Percentiles rank a stretch among this genome's conserved stretches.
Evolutionary conservation across 1,140 invertebrate genomes (phyloP).

Genomic region (Orussus abietinus): DNA sequence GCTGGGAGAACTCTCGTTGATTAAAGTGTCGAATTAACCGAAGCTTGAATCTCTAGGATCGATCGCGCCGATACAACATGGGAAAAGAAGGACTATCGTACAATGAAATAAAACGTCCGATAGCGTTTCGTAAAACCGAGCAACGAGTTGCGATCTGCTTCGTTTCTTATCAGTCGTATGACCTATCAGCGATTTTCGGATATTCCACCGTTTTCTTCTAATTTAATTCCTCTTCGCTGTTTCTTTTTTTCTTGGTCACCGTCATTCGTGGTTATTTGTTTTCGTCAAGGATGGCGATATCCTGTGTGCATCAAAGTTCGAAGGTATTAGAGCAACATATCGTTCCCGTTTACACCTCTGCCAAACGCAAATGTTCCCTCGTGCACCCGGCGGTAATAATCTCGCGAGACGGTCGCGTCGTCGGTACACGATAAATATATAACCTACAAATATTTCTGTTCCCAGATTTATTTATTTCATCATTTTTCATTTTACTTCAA

Average conservation of each 20-base stretch:
- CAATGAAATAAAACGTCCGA: too few species aligned
- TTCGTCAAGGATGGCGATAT: too few species aligned
- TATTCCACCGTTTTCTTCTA: too few species aligned
- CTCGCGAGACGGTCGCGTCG: conserved; percentile 16
- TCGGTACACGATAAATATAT: conserved; percentile 29
- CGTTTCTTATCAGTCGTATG: too few species aligned
- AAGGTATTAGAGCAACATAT: conserved; percentile 2
- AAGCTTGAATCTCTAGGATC: too few species aligned
- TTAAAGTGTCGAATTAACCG: too few species aligned
- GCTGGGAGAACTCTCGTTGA: too few species aligned
- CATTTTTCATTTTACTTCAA: conserved; percentile 38
- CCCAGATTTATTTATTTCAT: conserved; percentile 34
- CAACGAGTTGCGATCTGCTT: too few species aligned
- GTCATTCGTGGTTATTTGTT: neutral
- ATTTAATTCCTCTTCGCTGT: conserved; percentile 4
- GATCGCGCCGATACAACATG: too few species aligned
- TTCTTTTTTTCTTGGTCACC: conserved; percentile 4
- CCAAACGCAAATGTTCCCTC: neutral
- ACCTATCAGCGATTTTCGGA: too few species aligned
- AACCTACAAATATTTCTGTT: conserved; percentile 43
- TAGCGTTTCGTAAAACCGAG: too few species aligned
- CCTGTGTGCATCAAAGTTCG: neutral
- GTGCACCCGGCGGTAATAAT: conserved; percentile 16
- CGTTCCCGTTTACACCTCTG: neutral
- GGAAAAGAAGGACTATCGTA: too few species aligned